Evolutionary conservation across 1,140 invertebrate genomes (phyloP).

Genomic region (Cotesia chilonis): DNA sequence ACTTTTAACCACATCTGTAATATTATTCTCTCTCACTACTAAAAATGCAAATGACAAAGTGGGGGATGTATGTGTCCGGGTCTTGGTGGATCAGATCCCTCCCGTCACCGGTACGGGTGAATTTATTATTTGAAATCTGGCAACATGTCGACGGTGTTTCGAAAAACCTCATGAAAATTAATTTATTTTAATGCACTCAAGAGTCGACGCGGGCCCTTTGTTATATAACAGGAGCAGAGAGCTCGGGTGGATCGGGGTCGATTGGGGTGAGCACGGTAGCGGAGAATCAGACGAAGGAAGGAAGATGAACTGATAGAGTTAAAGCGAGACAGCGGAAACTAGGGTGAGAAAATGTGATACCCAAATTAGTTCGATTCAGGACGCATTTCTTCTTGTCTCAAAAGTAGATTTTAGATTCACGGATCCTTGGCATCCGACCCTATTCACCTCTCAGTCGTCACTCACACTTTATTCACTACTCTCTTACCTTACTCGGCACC

Average conservation of each 20-base stretch:
- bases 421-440: slow-evolving; percentile 23
- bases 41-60: slow-evolving; percentile 47
- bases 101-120: slow-evolving; percentile 35
- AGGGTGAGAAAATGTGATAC: slow-evolving; percentile 25
- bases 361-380: slow-evolving; percentile 41
- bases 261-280: no score
- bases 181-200: slow-evolving; percentile 25
- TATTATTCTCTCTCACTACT: neutral
- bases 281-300: no score
- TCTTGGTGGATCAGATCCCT: no score
- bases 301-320: neutral
- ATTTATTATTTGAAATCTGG: slow-evolving; percentile 25
- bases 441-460: neutral
- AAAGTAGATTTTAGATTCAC: slow-evolving; percentile 22
- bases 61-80: slow-evolving; percentile 22
- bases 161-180: slow-evolving; percentile 52
- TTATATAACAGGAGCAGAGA: slow-evolving; percentile 18
- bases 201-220: slow-evolving; percentile 5
- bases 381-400: slow-evolving; percentile 36
- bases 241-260: neutral
- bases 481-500: neutral
- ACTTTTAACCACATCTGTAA: no score
- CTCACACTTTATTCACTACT: slow-evolving; percentile 8
- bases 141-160: slow-evolving; percentile 35
- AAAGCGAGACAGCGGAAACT: slow-evolving; percentile 11